Evolutionary conservation across 2,797 vertebrate genomes (phyloP).

Genomic region (Fratercula arctica): DNA sequence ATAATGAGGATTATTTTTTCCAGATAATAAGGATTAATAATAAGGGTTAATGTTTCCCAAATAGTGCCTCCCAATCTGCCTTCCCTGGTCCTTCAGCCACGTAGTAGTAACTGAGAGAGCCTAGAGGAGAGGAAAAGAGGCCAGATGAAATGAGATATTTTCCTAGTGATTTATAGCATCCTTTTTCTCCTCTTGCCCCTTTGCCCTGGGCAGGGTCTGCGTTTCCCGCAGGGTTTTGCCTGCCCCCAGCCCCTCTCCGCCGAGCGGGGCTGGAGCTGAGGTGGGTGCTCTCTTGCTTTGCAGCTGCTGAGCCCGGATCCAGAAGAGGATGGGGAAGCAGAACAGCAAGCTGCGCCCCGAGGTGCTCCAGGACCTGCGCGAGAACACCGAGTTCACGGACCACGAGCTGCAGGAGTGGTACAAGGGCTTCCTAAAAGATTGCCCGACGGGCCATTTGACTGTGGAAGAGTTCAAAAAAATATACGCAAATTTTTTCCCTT

Average conservation of each 20-base stretch:
- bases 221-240: neutral
- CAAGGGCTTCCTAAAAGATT: conserved; percentile 90
- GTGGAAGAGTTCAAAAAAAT: conserved; percentile 91
- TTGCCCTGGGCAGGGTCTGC: neutral
- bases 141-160: neutral
- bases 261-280: neutral
- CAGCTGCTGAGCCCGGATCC: conserved; percentile 50
- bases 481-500: conserved; percentile 89
- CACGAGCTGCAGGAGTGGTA: conserved; percentile 91
- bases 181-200: neutral
- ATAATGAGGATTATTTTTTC: neutral
- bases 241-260: neutral
- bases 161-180: neutral
- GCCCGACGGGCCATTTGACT: conserved; percentile 86
- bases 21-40: neutral
- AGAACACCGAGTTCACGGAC: conserved; percentile 89
- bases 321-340: conserved; percentile 84
- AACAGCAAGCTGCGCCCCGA: conserved; percentile 89
- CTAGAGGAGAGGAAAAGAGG: neutral
- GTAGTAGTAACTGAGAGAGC: neutral
- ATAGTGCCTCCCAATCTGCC: neutral
- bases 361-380: conserved; percentile 86
- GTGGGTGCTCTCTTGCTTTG: neutral
- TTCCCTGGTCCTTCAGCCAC: neutral
- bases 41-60: neutral